Evolutionary conservation across 2,888 invertebrate genomes (phyloP).

Genomic region (Villa cingulata): DNA sequence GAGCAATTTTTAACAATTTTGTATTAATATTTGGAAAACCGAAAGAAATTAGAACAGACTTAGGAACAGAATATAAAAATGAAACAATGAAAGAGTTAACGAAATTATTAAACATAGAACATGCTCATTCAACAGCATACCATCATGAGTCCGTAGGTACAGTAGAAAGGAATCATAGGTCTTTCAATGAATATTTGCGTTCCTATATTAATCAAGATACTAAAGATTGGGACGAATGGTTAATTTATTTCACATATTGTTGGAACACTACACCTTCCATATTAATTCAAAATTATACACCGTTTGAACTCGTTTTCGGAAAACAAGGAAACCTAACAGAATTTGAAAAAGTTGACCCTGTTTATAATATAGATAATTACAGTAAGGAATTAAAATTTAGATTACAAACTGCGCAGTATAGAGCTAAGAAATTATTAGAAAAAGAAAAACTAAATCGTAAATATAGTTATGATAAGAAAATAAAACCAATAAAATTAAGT

Average conservation of each 20-base stretch:
- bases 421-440: background rate
- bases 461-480: background rate
- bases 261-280: background rate
- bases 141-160: background rate
- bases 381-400: slow-evolving; percentile 1
- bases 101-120: background rate
- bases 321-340: background rate
- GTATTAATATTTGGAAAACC: too few relatives aligned
- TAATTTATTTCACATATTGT: background rate
- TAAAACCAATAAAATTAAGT: too few relatives aligned
- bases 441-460: background rate
- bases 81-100: too few relatives aligned
- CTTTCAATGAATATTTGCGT: slow-evolving; percentile 1
- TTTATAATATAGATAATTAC: slow-evolving; percentile 4
- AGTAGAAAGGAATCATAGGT: background rate
- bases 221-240: slow-evolving; percentile 2
- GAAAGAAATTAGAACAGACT: too few relatives aligned
- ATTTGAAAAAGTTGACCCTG: background rate
- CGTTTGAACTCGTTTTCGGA: background rate
- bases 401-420: slow-evolving; percentile 1
- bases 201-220: slow-evolving; percentile 1
- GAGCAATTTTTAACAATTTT: too few relatives aligned
- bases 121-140: background rate
- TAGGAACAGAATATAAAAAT: too few relatives aligned
- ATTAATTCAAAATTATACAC: background rate